Evolutionary conservation across 1,140 invertebrate species (phyloP), one percentile per base, ranked within the genome.

Genomic region (Drosophila bocqueti): DNA sequence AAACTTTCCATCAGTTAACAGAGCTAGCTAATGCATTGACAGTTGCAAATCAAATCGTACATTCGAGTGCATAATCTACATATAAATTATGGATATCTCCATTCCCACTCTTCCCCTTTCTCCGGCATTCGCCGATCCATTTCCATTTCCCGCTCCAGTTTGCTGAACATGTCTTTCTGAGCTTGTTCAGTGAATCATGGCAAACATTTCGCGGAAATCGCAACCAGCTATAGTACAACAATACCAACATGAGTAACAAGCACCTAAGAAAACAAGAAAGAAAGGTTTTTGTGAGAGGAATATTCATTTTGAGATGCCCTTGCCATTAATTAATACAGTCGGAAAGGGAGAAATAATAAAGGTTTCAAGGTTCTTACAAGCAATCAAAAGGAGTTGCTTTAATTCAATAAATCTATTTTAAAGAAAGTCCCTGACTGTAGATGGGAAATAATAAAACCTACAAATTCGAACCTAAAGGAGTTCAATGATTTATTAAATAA

Each of bases 171-270:
- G 71, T 72, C 54, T 73, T 69, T 68, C 64, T 34, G 63, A 66
- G 80, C 74, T 75, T 89, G 83, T 83, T 77, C 81, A 87, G 72
- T 89, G 83, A 89, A 87, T 87, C 83, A 87, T 87, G 80, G 65
- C 76, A 83, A 72, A 61, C 84, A 75, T 76, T 83, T 87, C 83
- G 77, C 83, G 83, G 83, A 89, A 89, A 89, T 89, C 72, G 64
- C 65, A 52, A 68, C 45, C 61, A 83, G 75, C 66, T 71, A 57
- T 40, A 57, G 36, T 57, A 60, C 52, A 79, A 66, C 64, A 72
- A 46, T 73, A 67, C 43, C 46, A 78, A 61, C 49, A 65, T 50
- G 57, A 67, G 55, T 47, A 63, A 50, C 63, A 57, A 77, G 63
- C 74, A 73, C 54, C 57, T 57, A 76, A 63, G 62, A 45, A 50